Percentiles rank a stretch among this genome's conserved stretches.
phyloP scores from a whole-genome alignment of 2,113 vertebrate genomes.

The Sisor rabdophorus region DNA sequence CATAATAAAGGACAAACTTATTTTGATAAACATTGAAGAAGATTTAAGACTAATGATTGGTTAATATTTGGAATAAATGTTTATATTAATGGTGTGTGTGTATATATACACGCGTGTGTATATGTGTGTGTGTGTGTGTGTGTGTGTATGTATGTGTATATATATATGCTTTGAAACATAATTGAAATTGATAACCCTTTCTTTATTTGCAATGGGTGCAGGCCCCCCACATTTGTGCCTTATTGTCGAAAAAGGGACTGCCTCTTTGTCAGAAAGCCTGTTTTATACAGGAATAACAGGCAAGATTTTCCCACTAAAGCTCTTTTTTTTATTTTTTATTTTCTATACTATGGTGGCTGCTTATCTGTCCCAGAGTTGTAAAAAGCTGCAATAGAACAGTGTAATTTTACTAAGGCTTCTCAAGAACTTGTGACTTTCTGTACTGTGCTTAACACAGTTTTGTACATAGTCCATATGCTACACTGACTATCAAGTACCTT shows the following conservation, averaged over 20 bases:
- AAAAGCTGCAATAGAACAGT: constrained; percentile 8
- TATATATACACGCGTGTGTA: too few relatives aligned
- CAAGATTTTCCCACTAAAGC: background rate
- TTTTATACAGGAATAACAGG: background rate
- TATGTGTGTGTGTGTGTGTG: too few relatives aligned
- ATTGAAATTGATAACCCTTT: constrained; percentile 39
- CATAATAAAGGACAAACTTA: constrained; percentile 59
- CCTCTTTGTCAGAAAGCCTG: constrained; percentile 20
- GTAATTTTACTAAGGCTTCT: background rate
- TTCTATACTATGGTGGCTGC: background rate
- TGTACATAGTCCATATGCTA: constrained; percentile 18
- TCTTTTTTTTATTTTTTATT: background rate
- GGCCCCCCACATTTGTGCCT: constrained; percentile 50
- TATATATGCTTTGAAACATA: constrained; percentile 42
- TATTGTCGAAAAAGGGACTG: constrained; percentile 43
- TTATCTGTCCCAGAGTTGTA: background rate
- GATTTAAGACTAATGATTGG: too few relatives aligned
- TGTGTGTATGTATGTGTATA: background rate
- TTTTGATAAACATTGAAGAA: constrained; percentile 67
- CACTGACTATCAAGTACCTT: background rate
- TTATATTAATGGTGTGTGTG: too few relatives aligned
- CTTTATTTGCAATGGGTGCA: constrained; percentile 38
- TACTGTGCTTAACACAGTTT: background rate
- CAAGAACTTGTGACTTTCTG: background rate
- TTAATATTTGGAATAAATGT: constrained; percentile 76